A percentile compares a stretch with the other conserved stretches of the same genome.
phyloP scores from a whole-genome alignment of 2,888 invertebrate genomes.

The Tupiocoris notatus region DNA sequence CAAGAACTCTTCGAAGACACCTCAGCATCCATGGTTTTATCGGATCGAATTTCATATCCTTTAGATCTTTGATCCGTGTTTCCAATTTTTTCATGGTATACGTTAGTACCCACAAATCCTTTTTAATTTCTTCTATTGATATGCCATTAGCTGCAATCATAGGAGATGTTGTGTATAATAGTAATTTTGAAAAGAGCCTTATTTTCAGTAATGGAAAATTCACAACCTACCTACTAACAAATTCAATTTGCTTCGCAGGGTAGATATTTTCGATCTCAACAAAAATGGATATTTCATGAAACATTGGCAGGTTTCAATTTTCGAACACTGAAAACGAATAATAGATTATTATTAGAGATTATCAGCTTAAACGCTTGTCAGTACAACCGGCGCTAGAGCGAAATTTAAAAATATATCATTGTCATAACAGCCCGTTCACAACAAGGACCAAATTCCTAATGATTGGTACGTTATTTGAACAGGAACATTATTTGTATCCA shows the following conservation, averaged over 20 bases:
- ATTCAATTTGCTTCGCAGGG: constrained; percentile 34
- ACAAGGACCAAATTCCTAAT: too few relatives aligned
- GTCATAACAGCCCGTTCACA: too few relatives aligned
- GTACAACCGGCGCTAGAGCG: too few relatives aligned
- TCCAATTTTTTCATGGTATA: constrained; percentile 60
- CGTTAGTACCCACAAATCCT: constrained; percentile 65
- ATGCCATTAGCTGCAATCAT: constrained; percentile 57
- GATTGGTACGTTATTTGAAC: too few relatives aligned
- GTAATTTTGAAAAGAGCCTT: too few relatives aligned
- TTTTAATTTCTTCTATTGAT: constrained; percentile 58
- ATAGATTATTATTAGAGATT: too few relatives aligned
- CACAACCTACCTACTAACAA: constrained; percentile 38
- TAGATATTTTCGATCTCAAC: constrained; percentile 29
- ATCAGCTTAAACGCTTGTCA: too few relatives aligned
- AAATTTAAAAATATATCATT: too few relatives aligned
- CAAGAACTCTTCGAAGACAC: constrained; percentile 60
- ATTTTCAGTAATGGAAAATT: neutral
- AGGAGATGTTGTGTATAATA: too few relatives aligned
- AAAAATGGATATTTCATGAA: constrained; percentile 43
- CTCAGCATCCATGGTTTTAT: constrained; percentile 68
- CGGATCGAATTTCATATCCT: constrained; percentile 56
- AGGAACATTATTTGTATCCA: too few relatives aligned
- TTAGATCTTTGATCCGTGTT: constrained; percentile 58
- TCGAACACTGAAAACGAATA: constrained; percentile 41
- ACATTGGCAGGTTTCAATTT: constrained; percentile 23